These are phyloP conservation scores for Eupithecia tripunctaria DNA, from an alignment of 2,888 invertebrate genomes.

Conservation along the genomic window DNA sequence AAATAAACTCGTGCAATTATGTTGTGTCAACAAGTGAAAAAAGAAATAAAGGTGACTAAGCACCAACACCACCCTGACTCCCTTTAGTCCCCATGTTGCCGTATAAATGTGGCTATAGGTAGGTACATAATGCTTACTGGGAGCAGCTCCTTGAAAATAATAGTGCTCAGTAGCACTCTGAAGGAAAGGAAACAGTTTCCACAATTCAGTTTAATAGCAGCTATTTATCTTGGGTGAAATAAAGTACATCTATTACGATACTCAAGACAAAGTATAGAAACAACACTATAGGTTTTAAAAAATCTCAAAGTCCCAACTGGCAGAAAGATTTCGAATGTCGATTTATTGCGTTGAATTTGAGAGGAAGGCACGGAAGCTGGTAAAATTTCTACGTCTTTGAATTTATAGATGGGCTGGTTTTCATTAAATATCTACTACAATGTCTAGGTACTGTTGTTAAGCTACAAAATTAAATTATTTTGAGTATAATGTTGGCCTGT, in stretches of 20 bases:
- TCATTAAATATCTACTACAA: neutral
- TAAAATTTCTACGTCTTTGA: too few species aligned
- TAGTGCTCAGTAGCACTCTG: slow-evolving; percentile 6
- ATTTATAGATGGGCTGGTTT: neutral
- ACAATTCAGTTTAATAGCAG: slow-evolving; percentile 17
- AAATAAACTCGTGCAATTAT: neutral
- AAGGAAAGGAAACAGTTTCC: slow-evolving; percentile 12
- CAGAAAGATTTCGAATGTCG: neutral
- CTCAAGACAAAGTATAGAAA: neutral
- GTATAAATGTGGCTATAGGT: neutral
- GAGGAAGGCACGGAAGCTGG: neutral
- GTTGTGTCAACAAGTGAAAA: neutral
- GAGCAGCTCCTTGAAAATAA: slow-evolving; percentile 6
- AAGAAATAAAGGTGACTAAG: slow-evolving; percentile 35
- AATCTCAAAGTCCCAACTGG: neutral
- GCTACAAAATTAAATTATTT: too few species aligned
- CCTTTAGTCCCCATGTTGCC: neutral
- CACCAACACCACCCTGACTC: slow-evolving; percentile 20
- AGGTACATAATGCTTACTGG: neutral
- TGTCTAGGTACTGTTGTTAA: too few species aligned
- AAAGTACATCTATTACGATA: slow-evolving; percentile 7
- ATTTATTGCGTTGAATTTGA: neutral
- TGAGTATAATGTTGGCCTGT: too few species aligned
- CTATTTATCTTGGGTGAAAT: slow-evolving; percentile 20
- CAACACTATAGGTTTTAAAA: neutral